Conservation (phyloP, 2,888 invertebrate genomes). For the Hirtodrosophila histrioides region DNA sequence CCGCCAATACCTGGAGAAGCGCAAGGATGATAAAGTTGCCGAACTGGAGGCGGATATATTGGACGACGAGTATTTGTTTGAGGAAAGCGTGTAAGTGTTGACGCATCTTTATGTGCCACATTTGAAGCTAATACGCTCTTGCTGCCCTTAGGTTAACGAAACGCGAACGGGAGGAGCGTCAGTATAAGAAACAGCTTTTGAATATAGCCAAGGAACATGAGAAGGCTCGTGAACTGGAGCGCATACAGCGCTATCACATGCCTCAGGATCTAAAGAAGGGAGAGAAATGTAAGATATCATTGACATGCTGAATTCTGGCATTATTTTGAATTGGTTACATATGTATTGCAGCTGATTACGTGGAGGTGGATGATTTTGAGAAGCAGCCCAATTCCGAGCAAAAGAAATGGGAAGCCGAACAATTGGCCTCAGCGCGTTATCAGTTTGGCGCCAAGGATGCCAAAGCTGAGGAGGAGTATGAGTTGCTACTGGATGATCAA, state of each 20-base stretch:
- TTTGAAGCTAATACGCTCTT: neutral
- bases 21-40: constrained; percentile 97
- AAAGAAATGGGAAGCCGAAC: constrained; percentile 98
- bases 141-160: constrained; percentile 89
- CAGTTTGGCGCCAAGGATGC: constrained; percentile 97
- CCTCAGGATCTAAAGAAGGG: constrained; percentile 93
- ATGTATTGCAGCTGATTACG: constrained; percentile 87
- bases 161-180: constrained; percentile 92
- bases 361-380: constrained; percentile 94
- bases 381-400: constrained; percentile 93
- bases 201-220: constrained; percentile 97
- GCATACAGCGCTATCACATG: constrained; percentile 97
- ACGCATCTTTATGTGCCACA: no score
- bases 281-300: constrained; percentile 85
- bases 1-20: constrained; percentile 96
- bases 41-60: constrained; percentile 97
- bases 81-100: constrained; percentile 90
- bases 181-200: constrained; percentile 95
- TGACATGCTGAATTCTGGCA: no score
- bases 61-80: constrained; percentile 98
- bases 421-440: constrained; percentile 95
- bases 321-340: no score
- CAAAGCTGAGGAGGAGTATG: constrained; percentile 91
- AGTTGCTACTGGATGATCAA: constrained; percentile 96
- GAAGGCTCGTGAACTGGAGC: constrained; percentile 95